phyloP scores from a whole-genome alignment of 2,888 invertebrate genomes.

The Thyatira batis region DNA sequence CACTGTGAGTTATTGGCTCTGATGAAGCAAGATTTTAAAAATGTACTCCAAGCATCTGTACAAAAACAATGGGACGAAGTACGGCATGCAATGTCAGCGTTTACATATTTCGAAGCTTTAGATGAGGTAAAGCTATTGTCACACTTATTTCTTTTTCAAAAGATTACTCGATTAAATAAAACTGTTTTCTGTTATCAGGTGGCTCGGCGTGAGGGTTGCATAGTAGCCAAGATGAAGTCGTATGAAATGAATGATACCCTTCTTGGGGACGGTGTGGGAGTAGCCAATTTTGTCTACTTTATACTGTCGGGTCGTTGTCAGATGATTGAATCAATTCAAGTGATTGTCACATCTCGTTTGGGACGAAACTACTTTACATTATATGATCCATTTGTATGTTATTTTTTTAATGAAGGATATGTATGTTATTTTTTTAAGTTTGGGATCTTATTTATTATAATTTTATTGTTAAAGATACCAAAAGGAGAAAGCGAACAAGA shows the following conservation, averaged over 20 bases:
- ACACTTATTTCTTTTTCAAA: neutral
- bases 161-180: neutral
- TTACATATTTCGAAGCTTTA: constrained; percentile 85
- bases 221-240: constrained; percentile 83
- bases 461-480: constrained; percentile 42
- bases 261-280: constrained; percentile 76
- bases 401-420: neutral
- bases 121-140: constrained; percentile 60
- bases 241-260: constrained; percentile 81
- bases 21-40: constrained; percentile 84
- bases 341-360: constrained; percentile 55
- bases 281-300: constrained; percentile 79
- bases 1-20: constrained; percentile 85
- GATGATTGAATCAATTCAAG: constrained; percentile 82
- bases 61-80: constrained; percentile 85
- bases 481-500: constrained; percentile 69
- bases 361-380: constrained; percentile 68
- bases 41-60: constrained; percentile 81
- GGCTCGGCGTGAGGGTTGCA: constrained; percentile 84
- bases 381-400: constrained; percentile 71
- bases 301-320: constrained; percentile 82
- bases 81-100: constrained; percentile 80
- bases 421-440: neutral
- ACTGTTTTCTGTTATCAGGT: constrained; percentile 49
- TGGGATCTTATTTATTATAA: neutral